Evolutionary conservation across 2,113 vertebrate species (phyloP), one percentile per base, ranked within the genome.

Genomic region (Seriola aureovittata): DNA sequence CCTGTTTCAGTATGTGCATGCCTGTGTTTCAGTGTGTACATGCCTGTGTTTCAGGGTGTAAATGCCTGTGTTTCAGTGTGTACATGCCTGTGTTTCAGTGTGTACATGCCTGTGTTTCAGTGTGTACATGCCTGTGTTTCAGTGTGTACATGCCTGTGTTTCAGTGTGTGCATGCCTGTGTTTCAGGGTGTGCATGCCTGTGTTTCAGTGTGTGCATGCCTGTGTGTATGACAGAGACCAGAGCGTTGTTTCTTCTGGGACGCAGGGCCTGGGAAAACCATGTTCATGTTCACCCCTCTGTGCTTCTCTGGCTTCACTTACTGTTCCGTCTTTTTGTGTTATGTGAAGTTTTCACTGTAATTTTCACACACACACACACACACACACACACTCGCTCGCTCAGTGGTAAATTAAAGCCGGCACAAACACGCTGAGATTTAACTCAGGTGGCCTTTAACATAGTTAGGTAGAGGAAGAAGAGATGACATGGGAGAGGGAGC

Each of bases 251-350:
- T 65, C 70, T 71, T 79, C 19, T 66, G 42, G 78, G 71, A 74
- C 32, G 66, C n/a, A 1, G 75, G 71, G 75, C 79, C 79, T 85
- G 82, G 73, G 87, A 91, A 92, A 89, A 85, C 23, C 66, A 69
- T 16, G 34, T 40, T 75, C 1, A 1, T 62, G 74, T 82, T 87
- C 71, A 67, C 40, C 73, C 74, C 58, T 63, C 52, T 29, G 66
- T 4, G 1, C 60, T 65, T 40, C 74, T 81, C 66, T 87, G 72
- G 78, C 64, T 90, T 80, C 57, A 65, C 79, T 81, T 73, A 68
- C 72, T 81, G 19, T 16, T 65, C 14, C 0, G 74, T 81, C 42
- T 80, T 78, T 52, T 69, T 84, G 34, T n/a, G 50, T 87, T 78
- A 59, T 65, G 50, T 32, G 14, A 71, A 75, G 34, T 62, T 80